Evolutionary conservation across 2,888 invertebrate genomes (phyloP).

Genomic region (Phania funesta): DNA sequence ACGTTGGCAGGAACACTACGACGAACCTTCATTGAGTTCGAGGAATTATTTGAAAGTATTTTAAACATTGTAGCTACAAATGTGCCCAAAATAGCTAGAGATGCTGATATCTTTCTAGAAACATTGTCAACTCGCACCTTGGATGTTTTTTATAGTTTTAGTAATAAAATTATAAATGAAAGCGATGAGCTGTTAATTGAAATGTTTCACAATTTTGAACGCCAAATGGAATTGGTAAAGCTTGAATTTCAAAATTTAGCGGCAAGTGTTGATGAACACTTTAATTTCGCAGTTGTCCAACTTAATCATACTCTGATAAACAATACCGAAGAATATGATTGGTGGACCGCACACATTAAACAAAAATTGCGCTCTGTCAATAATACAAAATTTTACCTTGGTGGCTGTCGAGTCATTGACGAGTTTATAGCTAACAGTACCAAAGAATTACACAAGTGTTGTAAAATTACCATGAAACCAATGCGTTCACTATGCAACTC

Average conservation of each 20-base stretch:
- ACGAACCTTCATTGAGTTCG: slow-evolving; percentile 57
- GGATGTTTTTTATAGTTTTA: slow-evolving; percentile 65
- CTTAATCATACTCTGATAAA: slow-evolving; percentile 73
- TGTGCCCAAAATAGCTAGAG: slow-evolving; percentile 57
- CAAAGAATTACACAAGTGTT: slow-evolving; percentile 72
- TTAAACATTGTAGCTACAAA: slow-evolving; percentile 40
- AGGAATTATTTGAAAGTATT: slow-evolving; percentile 57
- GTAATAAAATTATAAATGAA: slow-evolving; percentile 65
- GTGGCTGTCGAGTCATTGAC: slow-evolving; percentile 72
- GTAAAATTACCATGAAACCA: slow-evolving; percentile 74
- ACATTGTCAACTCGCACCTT: slow-evolving; percentile 66
- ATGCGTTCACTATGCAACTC: slow-evolving; percentile 72
- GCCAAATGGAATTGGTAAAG: slow-evolving; percentile 66
- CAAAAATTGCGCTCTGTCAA: slow-evolving; percentile 69
- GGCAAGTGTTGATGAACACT: slow-evolving; percentile 68
- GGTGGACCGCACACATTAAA: slow-evolving; percentile 71
- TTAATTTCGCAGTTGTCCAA: slow-evolving; percentile 69
- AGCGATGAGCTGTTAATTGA: slow-evolving; percentile 65
- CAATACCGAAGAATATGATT: slow-evolving; percentile 70
- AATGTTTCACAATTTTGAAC: slow-evolving; percentile 64
- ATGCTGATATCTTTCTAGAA: slow-evolving; percentile 62
- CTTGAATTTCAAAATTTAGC: slow-evolving; percentile 68
- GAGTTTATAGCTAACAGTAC: slow-evolving; percentile 71
- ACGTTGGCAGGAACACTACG: slow-evolving; percentile 42
- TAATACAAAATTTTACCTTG: slow-evolving; percentile 69